Evolutionary conservation across 2,113 vertebrate species (phyloP).

Genomic region (Campylomormyrus numenius): DNA sequence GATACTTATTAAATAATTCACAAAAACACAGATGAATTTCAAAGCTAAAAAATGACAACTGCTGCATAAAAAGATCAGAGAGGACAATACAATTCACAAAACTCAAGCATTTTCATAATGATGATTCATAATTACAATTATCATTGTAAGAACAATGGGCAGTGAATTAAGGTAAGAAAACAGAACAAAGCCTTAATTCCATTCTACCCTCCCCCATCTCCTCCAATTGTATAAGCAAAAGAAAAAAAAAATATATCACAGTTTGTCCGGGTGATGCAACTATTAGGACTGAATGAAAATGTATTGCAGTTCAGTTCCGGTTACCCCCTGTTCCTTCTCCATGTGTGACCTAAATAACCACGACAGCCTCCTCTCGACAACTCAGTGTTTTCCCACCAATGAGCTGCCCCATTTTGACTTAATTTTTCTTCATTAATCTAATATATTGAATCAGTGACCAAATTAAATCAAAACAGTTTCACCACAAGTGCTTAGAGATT

Average conservation of each 20-base stretch:
- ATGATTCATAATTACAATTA: constrained; percentile 26
- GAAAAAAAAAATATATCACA: constrained; percentile 32
- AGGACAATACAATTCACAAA: constrained; percentile 42
- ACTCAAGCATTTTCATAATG: constrained; percentile 28
- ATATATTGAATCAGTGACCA: neutral
- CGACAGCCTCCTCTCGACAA: neutral
- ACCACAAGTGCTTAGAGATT: neutral
- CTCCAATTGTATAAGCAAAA: constrained; percentile 3
- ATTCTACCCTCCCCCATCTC: neutral
- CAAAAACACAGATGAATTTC: constrained; percentile 37
- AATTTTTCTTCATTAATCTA: neutral
- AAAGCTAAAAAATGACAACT: constrained; percentile 35
- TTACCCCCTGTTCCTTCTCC: neutral
- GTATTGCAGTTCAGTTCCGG: constrained; percentile 10
- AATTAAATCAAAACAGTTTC: neutral
- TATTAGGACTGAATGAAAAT: constrained; percentile 21
- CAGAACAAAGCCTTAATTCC: constrained; percentile 45
- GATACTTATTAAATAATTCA: constrained; percentile 40
- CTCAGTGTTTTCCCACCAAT: neutral
- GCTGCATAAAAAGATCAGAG: constrained; percentile 27
- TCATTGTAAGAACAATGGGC: constrained; percentile 32
- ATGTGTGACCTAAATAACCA: neutral
- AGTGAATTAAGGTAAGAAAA: constrained; percentile 47
- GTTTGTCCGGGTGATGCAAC: constrained; percentile 49
- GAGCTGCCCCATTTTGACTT: neutral